phyloP scores from a whole-genome alignment of 2,797 vertebrate species.

The Tokudaia tokunoshimensis region DNA sequence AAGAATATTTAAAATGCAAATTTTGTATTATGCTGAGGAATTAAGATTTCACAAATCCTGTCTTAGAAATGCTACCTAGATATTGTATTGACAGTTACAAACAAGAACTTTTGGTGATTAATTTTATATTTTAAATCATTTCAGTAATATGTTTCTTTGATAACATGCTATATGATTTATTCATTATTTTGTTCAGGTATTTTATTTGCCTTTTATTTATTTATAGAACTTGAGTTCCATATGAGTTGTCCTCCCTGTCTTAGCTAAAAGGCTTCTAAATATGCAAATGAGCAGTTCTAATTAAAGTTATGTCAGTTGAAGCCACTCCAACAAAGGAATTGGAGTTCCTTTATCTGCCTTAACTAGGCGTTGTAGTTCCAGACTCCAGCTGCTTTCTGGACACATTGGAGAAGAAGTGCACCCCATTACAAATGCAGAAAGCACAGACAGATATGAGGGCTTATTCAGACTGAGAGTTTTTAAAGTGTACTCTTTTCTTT shows the following conservation, averaged over 20 bases:
- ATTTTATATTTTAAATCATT: constrained; percentile 13
- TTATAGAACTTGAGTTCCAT: neutral
- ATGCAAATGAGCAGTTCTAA: neutral
- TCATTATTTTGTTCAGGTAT: neutral
- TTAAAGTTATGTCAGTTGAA: neutral
- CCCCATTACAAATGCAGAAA: neutral
- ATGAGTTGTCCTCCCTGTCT: neutral
- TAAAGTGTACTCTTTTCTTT: constrained; percentile 36
- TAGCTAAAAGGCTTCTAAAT: neutral
- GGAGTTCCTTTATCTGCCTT: neutral
- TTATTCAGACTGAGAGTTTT: neutral
- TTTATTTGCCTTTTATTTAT: neutral
- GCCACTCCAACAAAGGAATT: neutral
- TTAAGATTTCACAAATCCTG: neutral
- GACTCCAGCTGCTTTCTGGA: neutral
- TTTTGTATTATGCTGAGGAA: neutral
- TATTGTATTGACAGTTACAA: neutral
- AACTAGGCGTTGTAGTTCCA: neutral
- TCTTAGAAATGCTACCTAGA: neutral
- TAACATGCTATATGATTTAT: neutral
- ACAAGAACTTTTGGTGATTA: neutral
- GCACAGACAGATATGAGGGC: neutral
- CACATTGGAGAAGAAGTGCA: neutral
- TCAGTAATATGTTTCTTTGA: neutral
- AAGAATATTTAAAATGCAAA: neutral